Base-by-base conservation (phyloP, 2,113 vertebrate genomes). In the Anthoscopus minutus region DNA sequence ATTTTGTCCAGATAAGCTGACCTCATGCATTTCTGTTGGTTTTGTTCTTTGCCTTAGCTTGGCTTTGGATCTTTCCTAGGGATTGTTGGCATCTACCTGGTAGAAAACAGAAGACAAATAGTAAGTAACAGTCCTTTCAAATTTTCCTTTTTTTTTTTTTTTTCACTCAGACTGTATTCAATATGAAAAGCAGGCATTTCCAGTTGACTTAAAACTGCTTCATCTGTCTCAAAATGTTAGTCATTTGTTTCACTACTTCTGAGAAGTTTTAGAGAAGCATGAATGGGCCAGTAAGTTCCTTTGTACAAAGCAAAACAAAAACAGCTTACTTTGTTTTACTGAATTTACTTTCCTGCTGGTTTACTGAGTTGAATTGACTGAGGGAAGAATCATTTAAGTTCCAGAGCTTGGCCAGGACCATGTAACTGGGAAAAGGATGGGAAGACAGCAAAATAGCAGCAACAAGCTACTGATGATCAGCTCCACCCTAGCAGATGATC, bases 91-190 rank as follows among this genome's bases (percentile, higher is more conserved):
- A 98, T 99, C 90, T 96, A 99, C 94, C 97, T 99, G 91, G 97
- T 99, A 94, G 99, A 99, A 96, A 99, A 99, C 81, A 98, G 99
- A 93, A 98, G 98, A 71, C 98, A 99, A 47, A 99, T 99, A 98
- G 99, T 99, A 97, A 98, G 99, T 97, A 91, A 74, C 13, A 25
- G 13, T 30, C 18, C 13, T 72, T 94, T 76, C 45, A 1, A 1
- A 69, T 92, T 35, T 51, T 14, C 3, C 15, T 27, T n/a, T 40
- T 35, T 58, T 19, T 71, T 81, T 38, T 30, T 54, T 69, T 74
- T 65, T n/a, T 0, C 0, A 13, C 12, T 66, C 13, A 45, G 13
- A 57, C 38, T 53, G 51, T 86, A n/a, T 71, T 86, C 71, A 88
- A 82, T 23, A 48, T 4, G 2, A 66, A 86, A 83, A 76, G 4